Base-by-base conservation (phyloP, 2,113 vertebrate genomes). In the Meleagris gallopavo region DNA sequence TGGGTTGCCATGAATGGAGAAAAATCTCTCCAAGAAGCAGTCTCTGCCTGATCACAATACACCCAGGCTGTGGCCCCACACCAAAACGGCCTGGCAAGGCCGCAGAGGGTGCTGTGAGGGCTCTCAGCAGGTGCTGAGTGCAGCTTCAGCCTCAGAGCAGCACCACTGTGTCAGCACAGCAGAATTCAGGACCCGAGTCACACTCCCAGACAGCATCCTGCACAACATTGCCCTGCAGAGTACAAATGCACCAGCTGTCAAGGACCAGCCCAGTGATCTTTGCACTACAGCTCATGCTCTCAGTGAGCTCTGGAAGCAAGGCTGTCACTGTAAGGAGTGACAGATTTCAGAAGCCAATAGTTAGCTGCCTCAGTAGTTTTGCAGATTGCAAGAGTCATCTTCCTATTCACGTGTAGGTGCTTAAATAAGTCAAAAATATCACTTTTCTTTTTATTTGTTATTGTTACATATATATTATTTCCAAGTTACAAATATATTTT, bases 251-350 rank as follows among this genome's bases (percentile, higher is more conserved):
- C 3, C 22, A 18, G n/a, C 2, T 25, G n/a, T 18, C 60, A 48
- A 34, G 21, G 3, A 32, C 21, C 19, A 40, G 8, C 9, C 43
- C 45, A 22, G 88, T 62, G 67, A 50, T 41, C 46, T 38, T 41
- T 45, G 30, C 41, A 22, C 30, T 14, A 43, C 64, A 20, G 40
- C 13, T 54, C 30, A 12, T 13, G 29, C 34, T 83, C 18, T 54
- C 57, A 25, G 60, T 14, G 74, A 93, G 36, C 57, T 27, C 34
- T 0, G 0, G 32, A 41, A 45, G 19, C 29, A 36, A 45, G 25
- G 11, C 16, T 76, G 40, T 29, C 27, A 30, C 27, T 54, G 52
- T 54, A 54, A 17, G 52, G 58, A 73, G 21, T 18, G 27, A 40
- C 38, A 62, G 13, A 82, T 80, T 85, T 58, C 48, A 41, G 43